phyloP scores from a whole-genome alignment of 2,888 invertebrate genomes.

The Mesoligia furuncula region DNA sequence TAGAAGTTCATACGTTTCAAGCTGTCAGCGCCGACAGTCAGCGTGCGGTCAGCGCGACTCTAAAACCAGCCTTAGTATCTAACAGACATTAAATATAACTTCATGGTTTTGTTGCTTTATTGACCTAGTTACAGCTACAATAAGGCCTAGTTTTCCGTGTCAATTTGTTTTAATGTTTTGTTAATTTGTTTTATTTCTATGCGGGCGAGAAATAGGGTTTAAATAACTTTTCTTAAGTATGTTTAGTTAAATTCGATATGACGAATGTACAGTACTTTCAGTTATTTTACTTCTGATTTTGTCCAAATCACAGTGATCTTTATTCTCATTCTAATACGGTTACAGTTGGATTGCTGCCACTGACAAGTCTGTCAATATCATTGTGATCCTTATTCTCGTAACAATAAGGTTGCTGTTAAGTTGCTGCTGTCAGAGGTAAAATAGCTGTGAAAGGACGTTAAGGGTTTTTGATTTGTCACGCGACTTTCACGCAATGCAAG shows the following conservation, averaged over 20 bases:
- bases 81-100: constrained; percentile 38
- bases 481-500: constrained; percentile 1
- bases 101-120: constrained; percentile 30
- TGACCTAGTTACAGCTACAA: constrained; percentile 47
- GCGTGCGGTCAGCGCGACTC: too few species aligned
- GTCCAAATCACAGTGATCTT: not conserved
- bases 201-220: constrained; percentile 25
- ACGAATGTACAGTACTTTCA: not conserved
- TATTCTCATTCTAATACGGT: not conserved
- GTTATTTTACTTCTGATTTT: not conserved
- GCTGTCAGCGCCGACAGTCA: too few species aligned
- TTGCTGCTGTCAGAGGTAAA: not conserved
- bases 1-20: too few species aligned
- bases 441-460: not conserved
- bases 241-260: constrained; percentile 3
- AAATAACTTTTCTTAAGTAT: constrained; percentile 3
- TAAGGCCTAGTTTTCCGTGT: constrained; percentile 50
- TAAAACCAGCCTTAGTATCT: too few species aligned
- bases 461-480: not conserved
- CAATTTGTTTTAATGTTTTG: constrained; percentile 2
- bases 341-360: not conserved
- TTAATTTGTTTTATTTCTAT: constrained; percentile 1
- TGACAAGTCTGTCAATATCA: not conserved
- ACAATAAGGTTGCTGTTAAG: not conserved
- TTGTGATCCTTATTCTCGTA: not conserved